Evolutionary conservation across 1,140 invertebrate genomes (phyloP).

Genomic region (Drosophila repletoides): DNA sequence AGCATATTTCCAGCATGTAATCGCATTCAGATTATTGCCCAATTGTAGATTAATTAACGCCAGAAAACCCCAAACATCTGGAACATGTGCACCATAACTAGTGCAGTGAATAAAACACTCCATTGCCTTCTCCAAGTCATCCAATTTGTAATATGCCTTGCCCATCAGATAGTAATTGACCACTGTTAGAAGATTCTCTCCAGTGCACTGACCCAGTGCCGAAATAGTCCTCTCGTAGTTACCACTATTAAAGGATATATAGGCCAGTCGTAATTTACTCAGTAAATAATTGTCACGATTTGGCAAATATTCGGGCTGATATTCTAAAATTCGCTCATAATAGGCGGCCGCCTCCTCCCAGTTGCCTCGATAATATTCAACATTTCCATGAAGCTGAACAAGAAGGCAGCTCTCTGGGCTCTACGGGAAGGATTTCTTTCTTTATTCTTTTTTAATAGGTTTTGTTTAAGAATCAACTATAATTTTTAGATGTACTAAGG

Average conservation of each 20-base stretch:
- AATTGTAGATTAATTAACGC: slow-evolving; percentile 60
- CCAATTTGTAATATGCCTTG: slow-evolving; percentile 56
- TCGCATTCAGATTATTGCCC: slow-evolving; percentile 50
- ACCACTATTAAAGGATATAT: slow-evolving; percentile 37
- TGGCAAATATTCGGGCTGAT: neutral
- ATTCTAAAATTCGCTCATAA: slow-evolving; percentile 25
- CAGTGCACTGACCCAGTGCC: slow-evolving; percentile 6
- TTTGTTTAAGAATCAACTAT: no score
- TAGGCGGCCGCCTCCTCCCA: slow-evolving; percentile 16
- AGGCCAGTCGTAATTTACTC: slow-evolving; percentile 49
- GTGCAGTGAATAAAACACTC: slow-evolving; percentile 46
- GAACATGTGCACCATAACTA: slow-evolving; percentile 40
- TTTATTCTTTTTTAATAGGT: no score
- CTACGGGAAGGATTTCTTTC: no score
- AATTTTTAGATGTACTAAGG: no score
- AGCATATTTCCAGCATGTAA: slow-evolving; percentile 73
- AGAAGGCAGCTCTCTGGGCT: slow-evolving; percentile 18
- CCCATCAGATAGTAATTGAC: slow-evolving; percentile 36
- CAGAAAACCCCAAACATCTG: slow-evolving; percentile 63
- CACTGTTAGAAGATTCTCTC: slow-evolving; percentile 13
- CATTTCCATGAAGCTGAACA: slow-evolving; percentile 64
- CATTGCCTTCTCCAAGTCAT: slow-evolving; percentile 18
- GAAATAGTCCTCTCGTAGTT: slow-evolving; percentile 33
- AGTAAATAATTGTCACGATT: slow-evolving; percentile 38
- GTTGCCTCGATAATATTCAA: slow-evolving; percentile 51